Conservation (phyloP, 1,140 invertebrate genomes). For the Gonioctena quinquepunctata region DNA sequence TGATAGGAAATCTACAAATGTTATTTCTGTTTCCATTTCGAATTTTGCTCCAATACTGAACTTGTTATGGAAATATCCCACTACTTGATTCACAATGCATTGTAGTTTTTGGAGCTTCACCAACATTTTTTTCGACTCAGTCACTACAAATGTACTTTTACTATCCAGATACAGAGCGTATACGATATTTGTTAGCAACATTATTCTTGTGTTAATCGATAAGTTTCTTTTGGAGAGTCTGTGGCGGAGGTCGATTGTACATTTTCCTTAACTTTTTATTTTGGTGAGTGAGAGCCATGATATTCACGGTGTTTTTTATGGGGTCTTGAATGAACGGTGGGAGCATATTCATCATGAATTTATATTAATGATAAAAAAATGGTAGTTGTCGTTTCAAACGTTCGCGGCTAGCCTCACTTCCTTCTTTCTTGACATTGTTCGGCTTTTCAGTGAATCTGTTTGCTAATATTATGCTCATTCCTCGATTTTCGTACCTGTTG, state of each 20-base stretch:
- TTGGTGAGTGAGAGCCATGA: slow-evolving; percentile 6
- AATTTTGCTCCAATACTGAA: slow-evolving; percentile 35
- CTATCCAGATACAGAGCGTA: slow-evolving; percentile 22
- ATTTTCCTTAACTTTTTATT: slow-evolving; percentile 4
- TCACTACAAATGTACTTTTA: slow-evolving; percentile 35
- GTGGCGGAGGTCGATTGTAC: background rate
- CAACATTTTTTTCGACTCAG: slow-evolving; percentile 38
- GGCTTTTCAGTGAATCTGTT: background rate
- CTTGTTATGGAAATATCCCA: slow-evolving; percentile 37
- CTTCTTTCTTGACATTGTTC: background rate
- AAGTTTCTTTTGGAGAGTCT: background rate
- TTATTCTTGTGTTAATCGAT: background rate
- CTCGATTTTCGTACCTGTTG: background rate
- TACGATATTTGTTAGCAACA: slow-evolving; percentile 23
- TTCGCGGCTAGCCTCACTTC: background rate
- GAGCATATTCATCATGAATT: slow-evolving; percentile 31
- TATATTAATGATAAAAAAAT: slow-evolving; percentile 21
- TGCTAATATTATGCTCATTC: background rate
- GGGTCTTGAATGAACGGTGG: slow-evolving; percentile 27
- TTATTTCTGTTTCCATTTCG: slow-evolving; percentile 39
- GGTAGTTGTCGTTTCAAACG: slow-evolving; percentile 9
- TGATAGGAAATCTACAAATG: slow-evolving; percentile 36
- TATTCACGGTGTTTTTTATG: slow-evolving; percentile 9
- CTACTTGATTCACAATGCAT: slow-evolving; percentile 37
- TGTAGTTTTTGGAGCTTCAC: slow-evolving; percentile 42